These are phyloP conservation scores for Elephantulus edwardii DNA, from an alignment of 2,113 vertebrate species.

Conservation along the genomic window DNA sequence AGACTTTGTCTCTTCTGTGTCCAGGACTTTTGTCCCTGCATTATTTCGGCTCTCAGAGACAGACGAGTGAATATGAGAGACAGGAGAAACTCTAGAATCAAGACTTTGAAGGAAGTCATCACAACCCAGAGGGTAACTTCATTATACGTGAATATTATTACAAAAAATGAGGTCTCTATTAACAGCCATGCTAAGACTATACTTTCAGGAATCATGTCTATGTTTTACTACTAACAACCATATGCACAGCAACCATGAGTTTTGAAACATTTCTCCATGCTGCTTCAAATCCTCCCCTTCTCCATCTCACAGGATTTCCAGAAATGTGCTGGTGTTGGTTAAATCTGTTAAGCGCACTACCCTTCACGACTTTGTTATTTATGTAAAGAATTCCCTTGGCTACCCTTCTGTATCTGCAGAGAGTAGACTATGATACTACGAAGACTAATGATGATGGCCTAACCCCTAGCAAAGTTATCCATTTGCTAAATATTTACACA, in stretches of 20 bases:
- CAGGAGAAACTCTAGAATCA: not conserved
- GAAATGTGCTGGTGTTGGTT: not conserved
- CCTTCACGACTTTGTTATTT: not conserved
- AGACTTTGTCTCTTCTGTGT: too few species aligned
- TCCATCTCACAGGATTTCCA: not conserved
- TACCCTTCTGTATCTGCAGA: not conserved
- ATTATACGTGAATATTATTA: not conserved
- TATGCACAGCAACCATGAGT: not conserved
- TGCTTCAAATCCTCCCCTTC: not conserved
- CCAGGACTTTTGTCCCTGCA: not conserved
- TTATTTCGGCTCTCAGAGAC: not conserved
- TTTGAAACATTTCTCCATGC: not conserved
- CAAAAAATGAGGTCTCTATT: not conserved
- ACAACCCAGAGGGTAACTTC: not conserved
- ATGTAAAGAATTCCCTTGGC: constrained; percentile 4
- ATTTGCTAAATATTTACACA: constrained; percentile 53
- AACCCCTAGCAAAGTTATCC: constrained; percentile 48
- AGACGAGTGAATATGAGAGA: not conserved
- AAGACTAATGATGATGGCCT: constrained; percentile 64
- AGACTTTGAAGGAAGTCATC: not conserved
- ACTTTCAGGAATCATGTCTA: too few species aligned
- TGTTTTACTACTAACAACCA: too few species aligned
- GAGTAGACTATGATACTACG: not conserved
- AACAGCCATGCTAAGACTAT: not conserved
- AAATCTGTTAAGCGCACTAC: not conserved